Base-by-base conservation (phyloP, 2,888 invertebrate genomes). In the Conomelus anceps region DNA sequence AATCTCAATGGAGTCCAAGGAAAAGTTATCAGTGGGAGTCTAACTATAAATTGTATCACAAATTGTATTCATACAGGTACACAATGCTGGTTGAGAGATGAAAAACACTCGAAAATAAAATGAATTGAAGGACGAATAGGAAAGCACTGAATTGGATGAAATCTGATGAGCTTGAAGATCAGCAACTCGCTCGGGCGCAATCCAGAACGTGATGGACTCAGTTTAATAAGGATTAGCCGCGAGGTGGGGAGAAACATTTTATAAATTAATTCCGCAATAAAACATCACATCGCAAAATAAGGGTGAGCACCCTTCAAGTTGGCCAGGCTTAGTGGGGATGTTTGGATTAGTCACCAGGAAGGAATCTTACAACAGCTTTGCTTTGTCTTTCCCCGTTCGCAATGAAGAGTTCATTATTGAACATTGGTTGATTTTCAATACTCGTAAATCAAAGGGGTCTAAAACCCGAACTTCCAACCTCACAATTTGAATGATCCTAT, bases 201-300 rank as follows among this genome's bases (percentile, higher is more conserved):
- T 86, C 29, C 86, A 29, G 22, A 86, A 86, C 86, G 86, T 86
- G 86, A 86, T 24, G 24, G 29, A 86, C 86, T 86, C 86, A 24
- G 86, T 86, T 86, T 86, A 86, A 26, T 26, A 24, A 86, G 86
- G 86, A 86, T 86, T 86, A 86, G 34, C 17, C 34, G 34, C 34
- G 34, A 34, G 63, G 63, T 63, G 63, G 63, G n/a, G 63, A 63
- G 63, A n/a, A 63, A 63, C 63, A 63, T 63, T 63, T 63, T 63
- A 63, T 63, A 63, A 63, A 63, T 63, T 63, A 63, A 63, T 63
- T 63, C 63, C 63, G 63, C 63, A 63, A 63, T 63, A 63, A 63
- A 63, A 63, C 63, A 63, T 63, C 63, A 63, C n/a, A 63, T 63
- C 63, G 63, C 63, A n/a, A 63, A 63, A n/a, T 63, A 63, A n/a